These are phyloP conservation scores for Cancer borealis DNA, from an alignment of 2,888 invertebrate species.

Conservation along the genomic window DNA sequence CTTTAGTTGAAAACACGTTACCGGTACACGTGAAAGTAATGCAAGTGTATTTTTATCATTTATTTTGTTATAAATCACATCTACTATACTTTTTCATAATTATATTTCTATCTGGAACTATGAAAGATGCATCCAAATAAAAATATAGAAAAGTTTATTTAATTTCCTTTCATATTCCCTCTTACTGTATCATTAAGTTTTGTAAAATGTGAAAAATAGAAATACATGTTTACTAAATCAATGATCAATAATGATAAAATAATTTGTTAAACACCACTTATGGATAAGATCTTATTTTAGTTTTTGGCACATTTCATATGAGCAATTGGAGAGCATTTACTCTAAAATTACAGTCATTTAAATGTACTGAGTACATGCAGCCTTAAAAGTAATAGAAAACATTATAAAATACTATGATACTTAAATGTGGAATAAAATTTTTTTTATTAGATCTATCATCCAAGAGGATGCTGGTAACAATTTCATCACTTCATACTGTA, in stretches of 20 bases:
- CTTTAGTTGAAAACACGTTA: neutral
- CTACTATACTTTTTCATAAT: neutral
- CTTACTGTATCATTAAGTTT: neutral
- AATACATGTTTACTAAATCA: neutral
- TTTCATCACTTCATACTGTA: neutral
- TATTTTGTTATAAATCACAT: neutral
- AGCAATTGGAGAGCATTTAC: neutral
- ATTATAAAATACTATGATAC: neutral
- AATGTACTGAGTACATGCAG: neutral
- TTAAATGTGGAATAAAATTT: neutral
- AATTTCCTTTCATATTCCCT: neutral
- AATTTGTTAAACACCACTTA: neutral
- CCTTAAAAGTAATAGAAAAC: neutral
- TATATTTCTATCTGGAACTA: neutral
- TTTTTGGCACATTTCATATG: conserved; percentile 48
- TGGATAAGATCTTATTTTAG: conserved; percentile 41
- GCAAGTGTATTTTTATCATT: neutral
- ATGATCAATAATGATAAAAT: neutral
- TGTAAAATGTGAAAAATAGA: neutral
- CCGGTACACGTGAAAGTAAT: neutral
- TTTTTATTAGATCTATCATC: neutral
- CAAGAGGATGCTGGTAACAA: neutral
- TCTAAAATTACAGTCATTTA: neutral
- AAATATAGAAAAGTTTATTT: neutral
- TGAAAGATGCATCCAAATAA: neutral